Percentiles rank a stretch among this genome's conserved stretches.
Evolutionary conservation across 2,888 invertebrate genomes (phyloP).

Genomic region (Thysanoteuthis rhombus): DNA sequence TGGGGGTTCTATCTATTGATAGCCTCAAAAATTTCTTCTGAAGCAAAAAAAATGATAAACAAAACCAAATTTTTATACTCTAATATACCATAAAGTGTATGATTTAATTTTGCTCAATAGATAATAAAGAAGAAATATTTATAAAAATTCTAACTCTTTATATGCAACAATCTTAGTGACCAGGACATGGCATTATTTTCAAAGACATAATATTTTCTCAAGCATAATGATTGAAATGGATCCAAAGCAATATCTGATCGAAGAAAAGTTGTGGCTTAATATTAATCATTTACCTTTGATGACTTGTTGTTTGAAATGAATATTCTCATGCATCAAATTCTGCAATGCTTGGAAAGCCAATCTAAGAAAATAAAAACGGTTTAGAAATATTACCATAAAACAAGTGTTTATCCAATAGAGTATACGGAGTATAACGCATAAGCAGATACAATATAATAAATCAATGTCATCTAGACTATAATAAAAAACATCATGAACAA

Average conservation of each 20-base stretch:
- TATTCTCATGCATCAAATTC: conserved; percentile 93
- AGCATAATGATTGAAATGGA: neutral
- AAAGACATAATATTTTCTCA: too few species aligned
- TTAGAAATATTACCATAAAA: too few species aligned
- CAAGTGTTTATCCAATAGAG: neutral
- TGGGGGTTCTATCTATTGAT: too few species aligned
- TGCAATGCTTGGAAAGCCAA: conserved; percentile 94
- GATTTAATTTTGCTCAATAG: neutral
- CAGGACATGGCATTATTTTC: neutral
- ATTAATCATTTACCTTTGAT: conserved; percentile 72
- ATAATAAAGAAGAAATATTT: neutral
- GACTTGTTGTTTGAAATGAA: conserved; percentile 97
- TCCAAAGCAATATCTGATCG: neutral
- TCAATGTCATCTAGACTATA: too few species aligned
- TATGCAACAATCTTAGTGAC: neutral
- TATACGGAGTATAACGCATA: too few species aligned
- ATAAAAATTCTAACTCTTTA: neutral
- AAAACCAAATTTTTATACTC: too few species aligned
- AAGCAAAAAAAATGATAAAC: too few species aligned
- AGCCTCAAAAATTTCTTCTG: too few species aligned
- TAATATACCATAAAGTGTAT: too few species aligned
- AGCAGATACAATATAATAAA: too few species aligned
- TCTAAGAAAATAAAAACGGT: conserved; percentile 40
- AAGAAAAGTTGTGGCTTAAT: neutral
- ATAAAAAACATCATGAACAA: too few species aligned